phyloP scores from a whole-genome alignment of 1,140 invertebrate species.

The Muscidifurax raptorellus region DNA sequence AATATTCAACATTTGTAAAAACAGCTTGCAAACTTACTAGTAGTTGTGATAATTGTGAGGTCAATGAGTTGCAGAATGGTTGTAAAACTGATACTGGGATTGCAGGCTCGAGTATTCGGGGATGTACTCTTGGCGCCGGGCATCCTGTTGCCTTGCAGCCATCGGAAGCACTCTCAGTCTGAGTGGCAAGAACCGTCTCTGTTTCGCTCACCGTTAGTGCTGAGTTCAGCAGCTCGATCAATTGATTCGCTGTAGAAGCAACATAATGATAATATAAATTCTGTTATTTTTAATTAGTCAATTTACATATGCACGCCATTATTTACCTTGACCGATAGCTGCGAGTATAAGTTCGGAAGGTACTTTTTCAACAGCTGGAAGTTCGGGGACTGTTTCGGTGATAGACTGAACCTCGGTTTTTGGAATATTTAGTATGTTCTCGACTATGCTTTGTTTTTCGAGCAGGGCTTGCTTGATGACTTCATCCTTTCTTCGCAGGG shows the following conservation, averaged over 20 bases:
- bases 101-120: slow-evolving; percentile 67
- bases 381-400: slow-evolving; percentile 79
- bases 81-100: slow-evolving; percentile 71
- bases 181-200: slow-evolving; percentile 72
- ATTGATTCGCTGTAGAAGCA: slow-evolving; percentile 72
- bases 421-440: slow-evolving; percentile 86
- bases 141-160: slow-evolving; percentile 66
- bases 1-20: slow-evolving; percentile 1
- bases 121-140: slow-evolving; percentile 59
- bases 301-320: neutral
- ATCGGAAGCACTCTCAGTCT: slow-evolving; percentile 51
- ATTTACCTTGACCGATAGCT: slow-evolving; percentile 82
- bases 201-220: slow-evolving; percentile 75
- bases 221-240: slow-evolving; percentile 76
- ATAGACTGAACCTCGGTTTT: slow-evolving; percentile 82
- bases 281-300: neutral
- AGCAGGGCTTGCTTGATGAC: slow-evolving; percentile 82
- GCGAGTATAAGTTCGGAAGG: slow-evolving; percentile 83
- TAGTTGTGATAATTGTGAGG: slow-evolving; percentile 75
- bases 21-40: slow-evolving; percentile 67
- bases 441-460: slow-evolving; percentile 85
- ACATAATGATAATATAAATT: slow-evolving; percentile 5
- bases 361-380: slow-evolving; percentile 77
- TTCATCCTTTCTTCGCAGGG: slow-evolving; percentile 83
- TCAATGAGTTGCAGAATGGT: slow-evolving; percentile 73